These are phyloP conservation scores for Trichogramma pretiosum DNA, from an alignment of 1,140 invertebrate species.

Conservation along the genomic window DNA sequence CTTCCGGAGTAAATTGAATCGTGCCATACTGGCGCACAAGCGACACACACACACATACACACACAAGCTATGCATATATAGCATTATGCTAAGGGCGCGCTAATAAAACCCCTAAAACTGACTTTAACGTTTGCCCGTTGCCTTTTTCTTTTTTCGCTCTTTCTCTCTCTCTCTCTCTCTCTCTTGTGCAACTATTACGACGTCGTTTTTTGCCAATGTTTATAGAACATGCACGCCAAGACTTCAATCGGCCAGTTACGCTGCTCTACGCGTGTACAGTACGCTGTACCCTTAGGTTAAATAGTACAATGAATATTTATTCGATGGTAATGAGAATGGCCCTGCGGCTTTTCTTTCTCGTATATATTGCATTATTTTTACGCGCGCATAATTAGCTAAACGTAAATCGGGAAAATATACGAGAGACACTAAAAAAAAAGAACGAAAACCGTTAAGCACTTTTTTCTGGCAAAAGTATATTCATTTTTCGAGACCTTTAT, in stretches of 20 bases:
- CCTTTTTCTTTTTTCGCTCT: background rate
- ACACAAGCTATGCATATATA: too few relatives aligned
- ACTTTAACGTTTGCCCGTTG: background rate
- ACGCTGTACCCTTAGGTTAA: background rate
- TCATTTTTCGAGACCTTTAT: too few relatives aligned
- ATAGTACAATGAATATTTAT: conserved; percentile 16
- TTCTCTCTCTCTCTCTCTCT: background rate
- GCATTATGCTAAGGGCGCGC: conserved; percentile 31
- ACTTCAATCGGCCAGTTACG: background rate
- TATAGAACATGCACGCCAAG: too few relatives aligned
- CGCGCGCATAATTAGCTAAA: background rate
- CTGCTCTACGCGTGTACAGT: background rate
- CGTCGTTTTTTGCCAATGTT: too few relatives aligned
- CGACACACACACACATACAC: background rate
- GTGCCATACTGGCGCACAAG: conserved; percentile 14
- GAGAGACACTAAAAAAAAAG: too few relatives aligned
- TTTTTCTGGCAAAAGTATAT: too few relatives aligned
- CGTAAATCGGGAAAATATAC: too few relatives aligned
- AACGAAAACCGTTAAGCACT: too few relatives aligned
- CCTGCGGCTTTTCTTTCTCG: conserved; percentile 9
- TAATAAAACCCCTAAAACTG: conserved; percentile 25
- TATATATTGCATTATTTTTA: background rate
- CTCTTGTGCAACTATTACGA: background rate
- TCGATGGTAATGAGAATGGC: conserved; percentile 10
- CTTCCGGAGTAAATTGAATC: conserved; percentile 31